Evolutionary conservation across 2,113 vertebrate species (phyloP).

Genomic region (Dissostichus mawsoni): DNA sequence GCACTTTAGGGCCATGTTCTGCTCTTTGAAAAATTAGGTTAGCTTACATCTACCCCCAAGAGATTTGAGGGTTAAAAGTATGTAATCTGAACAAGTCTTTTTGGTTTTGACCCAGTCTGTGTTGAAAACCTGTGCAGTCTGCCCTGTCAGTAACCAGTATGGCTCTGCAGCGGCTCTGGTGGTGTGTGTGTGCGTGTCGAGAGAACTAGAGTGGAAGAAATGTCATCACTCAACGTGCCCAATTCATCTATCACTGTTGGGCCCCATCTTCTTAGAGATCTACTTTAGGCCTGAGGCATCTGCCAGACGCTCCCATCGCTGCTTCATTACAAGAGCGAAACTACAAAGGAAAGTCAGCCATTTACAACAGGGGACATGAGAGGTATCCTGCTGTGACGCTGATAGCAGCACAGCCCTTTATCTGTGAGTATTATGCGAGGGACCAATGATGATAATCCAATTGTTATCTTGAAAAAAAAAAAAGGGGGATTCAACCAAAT

Average conservation of each 20-base stretch:
- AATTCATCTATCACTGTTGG: constrained; percentile 59
- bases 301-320: constrained; percentile 57
- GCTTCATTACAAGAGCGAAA: constrained; percentile 41
- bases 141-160: constrained; percentile 13
- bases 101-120: constrained; percentile 29
- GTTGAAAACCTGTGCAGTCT: constrained; percentile 9
- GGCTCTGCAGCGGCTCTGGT: neutral
- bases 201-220: constrained; percentile 63
- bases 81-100: constrained; percentile 47
- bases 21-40: constrained; percentile 31
- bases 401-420: constrained; percentile 52
- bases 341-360: constrained; percentile 60
- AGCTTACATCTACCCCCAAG: neutral
- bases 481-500: neutral
- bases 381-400: constrained; percentile 43
- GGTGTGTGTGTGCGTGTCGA: constrained; percentile 35
- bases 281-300: constrained; percentile 67
- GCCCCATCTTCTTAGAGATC: constrained; percentile 60
- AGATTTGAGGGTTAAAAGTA: constrained; percentile 19
- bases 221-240: constrained; percentile 52
- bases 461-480: constrained; percentile 13
- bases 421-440: constrained; percentile 50
- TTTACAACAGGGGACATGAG: constrained; percentile 54
- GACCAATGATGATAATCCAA: constrained; percentile 43
- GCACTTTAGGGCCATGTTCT: constrained; percentile 55